These are phyloP conservation scores for Ochotona princeps DNA, from an alignment of 2,113 vertebrate species.

Conservation along the genomic window DNA sequence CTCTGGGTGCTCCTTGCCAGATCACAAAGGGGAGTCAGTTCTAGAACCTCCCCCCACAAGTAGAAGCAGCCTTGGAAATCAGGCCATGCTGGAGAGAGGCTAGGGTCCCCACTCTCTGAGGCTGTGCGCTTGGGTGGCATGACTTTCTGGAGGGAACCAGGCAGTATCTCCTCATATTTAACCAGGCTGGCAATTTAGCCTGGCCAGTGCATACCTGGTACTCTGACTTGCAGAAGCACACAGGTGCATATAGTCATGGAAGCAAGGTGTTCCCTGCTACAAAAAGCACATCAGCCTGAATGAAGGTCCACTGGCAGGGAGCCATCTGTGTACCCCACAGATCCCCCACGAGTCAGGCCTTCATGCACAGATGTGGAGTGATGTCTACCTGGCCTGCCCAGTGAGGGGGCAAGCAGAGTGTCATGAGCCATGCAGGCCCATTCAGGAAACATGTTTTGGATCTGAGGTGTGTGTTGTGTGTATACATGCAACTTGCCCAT, in stretches of 20 bases:
- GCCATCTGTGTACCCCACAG: not conserved
- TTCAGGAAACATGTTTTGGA: not conserved
- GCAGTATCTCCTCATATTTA: not conserved
- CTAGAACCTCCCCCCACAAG: not conserved
- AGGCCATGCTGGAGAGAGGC: not conserved
- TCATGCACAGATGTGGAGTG: not conserved
- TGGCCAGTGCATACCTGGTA: not conserved
- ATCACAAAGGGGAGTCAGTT: not conserved
- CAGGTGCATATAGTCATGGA: not conserved
- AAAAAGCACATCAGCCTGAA: not conserved
- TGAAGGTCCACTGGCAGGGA: not conserved
- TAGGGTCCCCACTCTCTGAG: not conserved
- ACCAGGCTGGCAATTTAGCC: not conserved
- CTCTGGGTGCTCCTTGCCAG: not conserved
- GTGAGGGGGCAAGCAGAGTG: slow-evolving; percentile 13
- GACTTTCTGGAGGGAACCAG: not conserved
- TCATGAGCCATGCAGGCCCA: not conserved
- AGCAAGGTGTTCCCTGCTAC: not conserved
- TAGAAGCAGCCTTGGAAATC: not conserved
- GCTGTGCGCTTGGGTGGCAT: not conserved
- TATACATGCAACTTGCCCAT: not conserved
- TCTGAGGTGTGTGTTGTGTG: slow-evolving; percentile 9
- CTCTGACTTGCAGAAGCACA: not conserved
- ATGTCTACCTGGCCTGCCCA: not conserved
- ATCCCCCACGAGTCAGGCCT: not conserved